phyloP scores from a whole-genome alignment of 2,888 invertebrate species.

The Apotomis capreana region DNA sequence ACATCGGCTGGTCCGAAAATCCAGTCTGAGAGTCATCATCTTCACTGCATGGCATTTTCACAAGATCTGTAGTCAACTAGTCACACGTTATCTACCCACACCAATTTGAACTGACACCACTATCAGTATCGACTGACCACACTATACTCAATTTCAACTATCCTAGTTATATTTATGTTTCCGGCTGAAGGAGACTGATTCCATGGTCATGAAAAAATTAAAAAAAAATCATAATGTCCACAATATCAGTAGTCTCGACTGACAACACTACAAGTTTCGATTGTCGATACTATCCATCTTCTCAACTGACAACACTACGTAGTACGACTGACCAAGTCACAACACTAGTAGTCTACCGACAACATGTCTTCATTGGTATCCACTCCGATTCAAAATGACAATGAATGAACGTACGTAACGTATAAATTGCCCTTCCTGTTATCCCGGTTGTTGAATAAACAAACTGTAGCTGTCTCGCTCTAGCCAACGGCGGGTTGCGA shows the following conservation, averaged over 20 bases:
- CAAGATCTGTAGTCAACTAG: slow-evolving; percentile 40
- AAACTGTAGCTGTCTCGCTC: slow-evolving; percentile 60
- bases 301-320: neutral
- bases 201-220: no score
- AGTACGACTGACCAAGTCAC: no score
- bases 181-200: no score
- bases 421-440: slow-evolving; percentile 70
- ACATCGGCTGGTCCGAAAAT: slow-evolving; percentile 82
- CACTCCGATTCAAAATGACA: slow-evolving; percentile 57
- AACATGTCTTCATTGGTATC: slow-evolving; percentile 53
- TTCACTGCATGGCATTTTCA: slow-evolving; percentile 85
- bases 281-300: no score
- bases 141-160: no score
- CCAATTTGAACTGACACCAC: neutral
- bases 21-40: slow-evolving; percentile 83
- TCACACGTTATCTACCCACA: slow-evolving; percentile 45
- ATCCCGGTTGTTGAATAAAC: slow-evolving; percentile 59
- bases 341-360: neutral
- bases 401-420: slow-evolving; percentile 64
- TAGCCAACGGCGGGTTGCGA: slow-evolving; percentile 49
- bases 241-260: no score
- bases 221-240: no score
- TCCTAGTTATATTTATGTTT: no score
- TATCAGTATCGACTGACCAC: neutral
- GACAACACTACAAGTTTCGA: neutral